phyloP scores from a whole-genome alignment of 1,140 invertebrate genomes.

The Papilio dardanus region DNA sequence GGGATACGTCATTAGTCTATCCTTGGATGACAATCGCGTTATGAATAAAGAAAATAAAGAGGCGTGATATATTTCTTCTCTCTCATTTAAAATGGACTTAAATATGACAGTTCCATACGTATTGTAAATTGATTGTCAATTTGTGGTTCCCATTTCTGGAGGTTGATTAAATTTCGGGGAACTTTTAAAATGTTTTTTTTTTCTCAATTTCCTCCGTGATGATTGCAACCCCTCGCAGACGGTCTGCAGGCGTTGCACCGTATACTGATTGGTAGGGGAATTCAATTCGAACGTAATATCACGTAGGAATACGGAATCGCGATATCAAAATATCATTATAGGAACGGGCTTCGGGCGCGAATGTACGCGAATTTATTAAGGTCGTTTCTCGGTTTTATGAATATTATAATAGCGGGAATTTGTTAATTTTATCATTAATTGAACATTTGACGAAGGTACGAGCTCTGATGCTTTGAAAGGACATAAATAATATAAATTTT shows the following conservation, averaged over 20 bases:
- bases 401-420: conserved; percentile 13
- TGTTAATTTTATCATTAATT: conserved; percentile 28
- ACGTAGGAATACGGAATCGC: conserved; percentile 36
- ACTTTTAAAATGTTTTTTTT: not conserved
- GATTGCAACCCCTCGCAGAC: conserved; percentile 24
- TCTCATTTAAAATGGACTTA: not conserved
- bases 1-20: not conserved
- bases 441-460: conserved; percentile 12
- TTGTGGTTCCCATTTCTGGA: not conserved
- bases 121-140: not conserved
- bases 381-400: not conserved
- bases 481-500: not conserved
- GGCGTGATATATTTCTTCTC: not conserved
- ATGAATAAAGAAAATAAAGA: not conserved
- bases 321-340: conserved; percentile 38
- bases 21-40: not conserved
- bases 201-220: conserved; percentile 2
- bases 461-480: not conserved
- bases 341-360: conserved; percentile 22
- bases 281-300: conserved; percentile 37
- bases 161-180: not conserved
- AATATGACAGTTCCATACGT: not conserved
- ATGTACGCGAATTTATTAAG: conserved; percentile 31
- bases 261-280: conserved; percentile 29
- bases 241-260: conserved; percentile 25